A percentile compares a stretch with the other conserved stretches of the same genome.
Conservation (phyloP, 2,113 vertebrate genomes). For the Forbesichthys agassizii region DNA sequence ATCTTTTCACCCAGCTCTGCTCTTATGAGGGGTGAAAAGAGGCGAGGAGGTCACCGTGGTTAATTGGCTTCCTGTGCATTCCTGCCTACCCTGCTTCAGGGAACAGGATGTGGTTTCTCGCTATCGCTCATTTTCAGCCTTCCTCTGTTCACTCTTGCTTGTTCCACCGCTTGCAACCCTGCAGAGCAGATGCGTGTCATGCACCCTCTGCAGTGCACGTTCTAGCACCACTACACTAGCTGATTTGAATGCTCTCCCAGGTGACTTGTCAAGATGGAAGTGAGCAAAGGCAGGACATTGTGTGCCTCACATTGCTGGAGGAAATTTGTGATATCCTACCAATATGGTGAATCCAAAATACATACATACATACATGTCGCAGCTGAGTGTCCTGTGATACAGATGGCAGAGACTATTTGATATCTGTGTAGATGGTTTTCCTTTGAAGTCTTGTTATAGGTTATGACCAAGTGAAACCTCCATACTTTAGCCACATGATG, state of each 20-base stretch:
- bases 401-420: too few relatives aligned
- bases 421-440: too few relatives aligned
- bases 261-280: slow-evolving; percentile 10
- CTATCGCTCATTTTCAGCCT: slow-evolving; percentile 13
- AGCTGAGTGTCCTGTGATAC: too few relatives aligned
- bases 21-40: slow-evolving; percentile 1
- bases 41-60: slow-evolving; percentile 21
- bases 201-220: background rate
- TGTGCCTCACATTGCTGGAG: too few relatives aligned
- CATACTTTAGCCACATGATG: too few relatives aligned
- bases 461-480: too few relatives aligned
- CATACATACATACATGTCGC: too few relatives aligned
- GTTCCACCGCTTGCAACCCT: slow-evolving; percentile 20
- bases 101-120: slow-evolving; percentile 75
- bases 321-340: too few relatives aligned
- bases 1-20: background rate
- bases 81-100: slow-evolving; percentile 35
- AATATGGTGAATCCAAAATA: too few relatives aligned
- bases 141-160: slow-evolving; percentile 13
- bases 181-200: background rate
- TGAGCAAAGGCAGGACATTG: too few relatives aligned
- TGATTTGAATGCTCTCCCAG: background rate
- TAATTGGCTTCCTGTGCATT: slow-evolving; percentile 20
- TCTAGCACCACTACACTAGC: slow-evolving; percentile 1
- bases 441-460: too few relatives aligned